Conservation (phyloP, 2,797 vertebrate genomes). For the Mycteria americana region DNA sequence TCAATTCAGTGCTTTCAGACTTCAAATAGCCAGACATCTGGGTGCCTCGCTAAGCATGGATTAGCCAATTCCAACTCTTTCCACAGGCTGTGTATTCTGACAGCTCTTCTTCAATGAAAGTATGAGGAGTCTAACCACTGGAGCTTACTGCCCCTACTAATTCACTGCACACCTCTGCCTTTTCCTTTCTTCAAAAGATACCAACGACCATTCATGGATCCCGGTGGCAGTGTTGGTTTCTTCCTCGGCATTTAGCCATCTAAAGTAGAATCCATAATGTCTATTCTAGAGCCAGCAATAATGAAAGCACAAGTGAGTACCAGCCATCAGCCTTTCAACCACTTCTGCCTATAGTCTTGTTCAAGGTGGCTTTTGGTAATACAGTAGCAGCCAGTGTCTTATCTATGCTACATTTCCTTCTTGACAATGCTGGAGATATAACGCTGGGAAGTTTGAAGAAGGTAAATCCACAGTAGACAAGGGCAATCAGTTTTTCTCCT, state of each 20-base stretch:
- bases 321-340: not conserved
- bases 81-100: not conserved
- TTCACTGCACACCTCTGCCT: not conserved
- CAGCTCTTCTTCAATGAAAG: not conserved
- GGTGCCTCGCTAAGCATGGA: not conserved
- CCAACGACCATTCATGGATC: not conserved
- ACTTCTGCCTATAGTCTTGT: not conserved
- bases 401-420: not conserved
- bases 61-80: not conserved
- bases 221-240: not conserved
- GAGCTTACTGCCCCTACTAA: not conserved
- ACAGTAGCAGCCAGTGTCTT: not conserved
- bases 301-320: not conserved
- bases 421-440: not conserved
- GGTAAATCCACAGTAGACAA: not conserved
- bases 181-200: not conserved
- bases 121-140: not conserved
- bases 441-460: not conserved
- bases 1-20: not conserved
- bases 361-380: not conserved
- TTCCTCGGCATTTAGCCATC: not conserved
- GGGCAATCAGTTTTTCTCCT: not conserved
- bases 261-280: not conserved
- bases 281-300: not conserved
- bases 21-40: not conserved